Base-by-base conservation (phyloP, 2,888 invertebrate species). In the Dynastes hyllus region DNA sequence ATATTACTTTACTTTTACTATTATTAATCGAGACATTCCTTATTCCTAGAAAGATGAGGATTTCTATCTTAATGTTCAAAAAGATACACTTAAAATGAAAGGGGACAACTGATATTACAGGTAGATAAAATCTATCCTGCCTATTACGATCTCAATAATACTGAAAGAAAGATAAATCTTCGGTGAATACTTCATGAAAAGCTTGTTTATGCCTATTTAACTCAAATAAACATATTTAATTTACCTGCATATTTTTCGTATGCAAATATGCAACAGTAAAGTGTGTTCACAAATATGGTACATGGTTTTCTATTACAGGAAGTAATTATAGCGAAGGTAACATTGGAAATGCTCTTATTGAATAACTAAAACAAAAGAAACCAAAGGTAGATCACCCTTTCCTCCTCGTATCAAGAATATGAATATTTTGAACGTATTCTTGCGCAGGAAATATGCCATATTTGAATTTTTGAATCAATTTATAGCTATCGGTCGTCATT, bases 331-430 rank as follows among this genome's bases (percentile, higher is more conserved):
- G 88, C 87, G 86, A 89, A 89, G 89, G 89, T 88, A 88, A 89
- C 89, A 89, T 89, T 89, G 89, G 89, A 89, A 89, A 89, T 89
- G 89, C 88, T 86, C 87, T 84, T 86, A 84, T 79, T 81, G 22
- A 45, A 40, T 55, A 37, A 58, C 32, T 2, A 58, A 55, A 71
- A 45, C 11, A 71, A 55, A 71, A 58, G 55, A 51, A 69, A 69
- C 27, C 51, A 27, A 32, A 63, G 32, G 63, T 29, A 78, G 78
- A 79, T 78, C 78, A 79, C 78, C 75, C 75, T 75, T 80, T 73
- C 78, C 76, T 77, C 67, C 75, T 77, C 29, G 27, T 69, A 29
- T 51, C 32, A 70, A 69, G 55, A 79, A 45, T 66, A 16, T 69
- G 51, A 29, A 51, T 11, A 69, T 51, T 51, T 69, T 22, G 50